Evolutionary conservation across 2,888 invertebrate species (phyloP), one percentile per base, ranked within the genome.

Genomic region (Caenorhabditis drosophilae): DNA sequence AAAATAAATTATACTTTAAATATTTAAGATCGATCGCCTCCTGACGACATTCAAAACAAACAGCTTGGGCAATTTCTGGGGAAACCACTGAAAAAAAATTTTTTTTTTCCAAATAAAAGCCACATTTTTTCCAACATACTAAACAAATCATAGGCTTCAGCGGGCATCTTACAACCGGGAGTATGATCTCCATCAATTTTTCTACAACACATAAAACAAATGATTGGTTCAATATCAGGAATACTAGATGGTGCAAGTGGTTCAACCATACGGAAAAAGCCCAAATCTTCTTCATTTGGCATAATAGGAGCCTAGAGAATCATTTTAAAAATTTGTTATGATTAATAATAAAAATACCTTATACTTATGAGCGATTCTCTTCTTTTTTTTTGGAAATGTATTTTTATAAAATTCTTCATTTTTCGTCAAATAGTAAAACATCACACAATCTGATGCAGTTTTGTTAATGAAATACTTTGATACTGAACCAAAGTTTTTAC

Each of bases 351-450:
- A 46, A 27, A 47, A 15, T 23, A 64, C 64, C 48, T 54, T 59
- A 47, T 59, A 59, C 15, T 52, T 64, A 20, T 48, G 16, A 0
- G 34, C 7, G 2, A 41, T 3, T n/a, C 64, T 27, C 36, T 58
- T 63, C 11, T 51, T 51, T 25, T 25, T 45, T 9, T 59, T 64
- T 12, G 6, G 1, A 51, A 59, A 59, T 18, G 46, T 41, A 35
- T 55, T 59, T 26, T 67, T 67, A 51, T 48, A 67, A 20, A 46
- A 35, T 12, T 57, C 52, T 1, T 50, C 42, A 34, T 60, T 53
- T 36, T 67, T 67, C 16, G 34, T 57, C 48, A 61, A 45, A 44
- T 67, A 67, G 36, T 67, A 67, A 35, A 38, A 50, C 4, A 52
- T 36, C 15, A 67, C 57, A 18, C 54, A 53, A 45, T 67, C 67